These are phyloP conservation scores for Hydropsyche betteni DNA, from an alignment of 2,888 invertebrate species.

Conservation along the genomic window DNA sequence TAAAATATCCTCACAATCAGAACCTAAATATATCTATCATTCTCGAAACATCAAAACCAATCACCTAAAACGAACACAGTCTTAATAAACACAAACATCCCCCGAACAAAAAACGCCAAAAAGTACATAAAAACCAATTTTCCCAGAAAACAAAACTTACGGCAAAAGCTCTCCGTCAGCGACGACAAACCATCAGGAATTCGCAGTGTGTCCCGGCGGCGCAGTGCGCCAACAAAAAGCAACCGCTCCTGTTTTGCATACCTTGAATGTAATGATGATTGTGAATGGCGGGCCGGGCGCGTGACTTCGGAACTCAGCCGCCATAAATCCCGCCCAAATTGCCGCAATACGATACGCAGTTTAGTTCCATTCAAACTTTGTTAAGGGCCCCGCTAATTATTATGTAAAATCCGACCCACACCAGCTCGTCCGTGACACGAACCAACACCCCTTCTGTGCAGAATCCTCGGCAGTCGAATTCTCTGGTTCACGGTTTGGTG, in stretches of 20 bases:
- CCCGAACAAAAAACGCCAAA: too few relatives aligned
- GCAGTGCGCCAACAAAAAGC: too few relatives aligned
- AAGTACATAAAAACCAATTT: too few relatives aligned
- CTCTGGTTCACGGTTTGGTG: neutral
- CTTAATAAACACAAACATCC: too few relatives aligned
- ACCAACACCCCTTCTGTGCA: neutral
- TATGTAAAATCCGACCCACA: constrained; percentile 47
- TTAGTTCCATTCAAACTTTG: constrained; percentile 51
- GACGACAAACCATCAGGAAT: too few relatives aligned
- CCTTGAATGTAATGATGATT: constrained; percentile 51
- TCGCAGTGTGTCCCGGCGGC: too few relatives aligned
- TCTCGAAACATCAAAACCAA: too few relatives aligned
- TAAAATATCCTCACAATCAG: too few relatives aligned
- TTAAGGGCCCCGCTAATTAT: constrained; percentile 50
- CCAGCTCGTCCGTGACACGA: neutral
- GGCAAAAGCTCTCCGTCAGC: too few relatives aligned
- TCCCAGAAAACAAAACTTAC: too few relatives aligned
- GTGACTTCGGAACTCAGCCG: constrained; percentile 42
- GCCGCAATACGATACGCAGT: constrained; percentile 51
- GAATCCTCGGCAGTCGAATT: neutral
- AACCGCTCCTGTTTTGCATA: constrained; percentile 48
- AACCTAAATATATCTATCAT: too few relatives aligned
- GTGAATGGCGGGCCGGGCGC: constrained; percentile 49
- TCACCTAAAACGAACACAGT: too few relatives aligned
- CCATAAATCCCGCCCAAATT: constrained; percentile 50